Evolutionary conservation across 2,797 vertebrate genomes (phyloP).

Genomic region (Danio albolineatus): DNA sequence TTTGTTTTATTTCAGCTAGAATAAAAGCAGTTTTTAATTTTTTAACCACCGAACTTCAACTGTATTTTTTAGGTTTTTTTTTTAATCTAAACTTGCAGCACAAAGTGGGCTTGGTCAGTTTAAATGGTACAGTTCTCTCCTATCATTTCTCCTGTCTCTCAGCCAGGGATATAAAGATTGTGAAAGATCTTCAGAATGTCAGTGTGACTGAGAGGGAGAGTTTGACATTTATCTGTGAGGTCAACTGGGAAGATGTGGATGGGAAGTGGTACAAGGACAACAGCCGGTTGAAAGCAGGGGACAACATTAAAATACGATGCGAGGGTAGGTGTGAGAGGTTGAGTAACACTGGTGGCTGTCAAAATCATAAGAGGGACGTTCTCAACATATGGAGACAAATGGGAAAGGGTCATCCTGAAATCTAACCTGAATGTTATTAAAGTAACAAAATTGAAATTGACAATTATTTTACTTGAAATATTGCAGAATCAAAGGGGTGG

Average conservation of each 20-base stretch:
- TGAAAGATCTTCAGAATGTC: constrained; percentile 85
- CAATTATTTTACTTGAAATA: no score
- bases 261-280: constrained; percentile 92
- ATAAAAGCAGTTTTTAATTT: no score
- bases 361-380: neutral
- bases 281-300: constrained; percentile 81
- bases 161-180: constrained; percentile 89
- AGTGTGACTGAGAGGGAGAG: constrained; percentile 86
- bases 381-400: neutral
- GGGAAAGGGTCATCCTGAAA: neutral
- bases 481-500: no score
- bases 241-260: constrained; percentile 89
- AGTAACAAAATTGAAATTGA: no score
- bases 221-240: constrained; percentile 86
- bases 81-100: neutral
- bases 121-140: neutral
- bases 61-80: no score
- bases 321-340: constrained; percentile 78
- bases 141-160: constrained; percentile 52
- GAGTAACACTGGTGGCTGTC: neutral
- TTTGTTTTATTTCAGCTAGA: no score
- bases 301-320: constrained; percentile 88
- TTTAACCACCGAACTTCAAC: no score
- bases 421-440: neutral
- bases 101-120: neutral